These are phyloP conservation scores for Ischnus inquisitorius DNA, from an alignment of 2,888 invertebrate genomes.

Conservation along the genomic window DNA sequence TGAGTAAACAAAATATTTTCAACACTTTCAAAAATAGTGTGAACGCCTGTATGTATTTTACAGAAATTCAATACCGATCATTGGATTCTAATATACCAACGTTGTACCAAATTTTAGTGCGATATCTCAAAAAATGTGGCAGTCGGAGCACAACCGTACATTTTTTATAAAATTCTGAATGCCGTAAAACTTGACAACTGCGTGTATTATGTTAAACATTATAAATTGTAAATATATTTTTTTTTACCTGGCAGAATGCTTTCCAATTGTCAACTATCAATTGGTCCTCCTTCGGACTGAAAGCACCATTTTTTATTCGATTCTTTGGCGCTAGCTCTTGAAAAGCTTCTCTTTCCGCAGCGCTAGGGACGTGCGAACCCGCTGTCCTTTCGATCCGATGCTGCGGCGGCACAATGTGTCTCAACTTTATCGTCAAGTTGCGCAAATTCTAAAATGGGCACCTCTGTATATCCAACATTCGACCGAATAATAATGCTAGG, in stretches of 20 bases:
- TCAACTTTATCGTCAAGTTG: slow-evolving; percentile 65
- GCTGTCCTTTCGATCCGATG: slow-evolving; percentile 75
- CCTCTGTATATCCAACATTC: background rate
- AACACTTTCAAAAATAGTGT: too few relatives aligned
- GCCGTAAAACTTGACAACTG: too few relatives aligned
- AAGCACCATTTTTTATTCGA: slow-evolving; percentile 72
- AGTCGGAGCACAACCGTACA: too few relatives aligned
- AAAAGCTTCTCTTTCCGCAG: slow-evolving; percentile 69
- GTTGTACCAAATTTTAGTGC: too few relatives aligned
- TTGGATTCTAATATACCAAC: too few relatives aligned
- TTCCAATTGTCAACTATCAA: slow-evolving; percentile 76
- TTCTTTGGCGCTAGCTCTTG: slow-evolving; percentile 39
- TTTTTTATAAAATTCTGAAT: too few relatives aligned
- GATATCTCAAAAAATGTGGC: too few relatives aligned
- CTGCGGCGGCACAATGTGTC: slow-evolving; percentile 74
- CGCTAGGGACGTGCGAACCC: slow-evolving; percentile 72
- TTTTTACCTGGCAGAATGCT: slow-evolving; percentile 76
- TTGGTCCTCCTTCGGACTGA: slow-evolving; percentile 72
- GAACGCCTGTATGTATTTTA: too few relatives aligned
- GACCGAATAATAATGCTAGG: background rate
- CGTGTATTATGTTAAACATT: too few relatives aligned
- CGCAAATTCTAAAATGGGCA: slow-evolving; percentile 67
- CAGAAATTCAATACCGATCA: too few relatives aligned
- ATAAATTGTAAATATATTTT: too few relatives aligned
- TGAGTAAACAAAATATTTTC: too few relatives aligned